Evolutionary conservation across 1,140 invertebrate species (phyloP).

Genomic region (Arctopsyche grandis): DNA sequence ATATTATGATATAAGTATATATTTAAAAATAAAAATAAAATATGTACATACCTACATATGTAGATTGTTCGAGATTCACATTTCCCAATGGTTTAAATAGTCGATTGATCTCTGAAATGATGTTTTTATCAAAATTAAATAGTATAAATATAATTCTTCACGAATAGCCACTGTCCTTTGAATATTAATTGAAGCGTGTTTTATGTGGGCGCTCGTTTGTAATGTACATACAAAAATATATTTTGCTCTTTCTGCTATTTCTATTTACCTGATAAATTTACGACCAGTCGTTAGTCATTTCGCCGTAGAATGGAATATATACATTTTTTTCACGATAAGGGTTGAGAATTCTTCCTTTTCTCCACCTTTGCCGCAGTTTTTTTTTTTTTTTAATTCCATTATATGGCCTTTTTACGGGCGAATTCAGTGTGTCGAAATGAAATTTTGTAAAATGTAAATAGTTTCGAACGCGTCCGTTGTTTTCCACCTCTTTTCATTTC

Average conservation of each 20-base stretch:
- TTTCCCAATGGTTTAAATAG: too few relatives aligned
- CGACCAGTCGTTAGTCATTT: constrained; percentile 52
- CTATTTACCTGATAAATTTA: constrained; percentile 55
- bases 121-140: not conserved
- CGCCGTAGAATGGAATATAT: constrained; percentile 30
- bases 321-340: constrained; percentile 33
- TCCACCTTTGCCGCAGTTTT: not conserved
- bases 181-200: constrained; percentile 55
- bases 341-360: constrained; percentile 26
- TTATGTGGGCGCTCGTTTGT: constrained; percentile 54
- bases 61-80: too few relatives aligned
- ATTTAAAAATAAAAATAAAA: too few relatives aligned
- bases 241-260: constrained; percentile 53
- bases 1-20: too few relatives aligned
- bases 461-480: constrained; percentile 46
- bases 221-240: constrained; percentile 54
- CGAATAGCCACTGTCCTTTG: constrained; percentile 44
- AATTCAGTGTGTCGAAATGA: not conserved
- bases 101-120: too few relatives aligned
- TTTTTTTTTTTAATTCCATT: not conserved
- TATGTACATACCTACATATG: too few relatives aligned
- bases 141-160: not conserved
- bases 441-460: constrained; percentile 35
- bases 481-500: constrained; percentile 27
- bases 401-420: not conserved